Evolutionary conservation across 2,797 vertebrate genomes (phyloP), one percentile per base, ranked within the genome.

Genomic region (Gallinago nigripennis): DNA sequence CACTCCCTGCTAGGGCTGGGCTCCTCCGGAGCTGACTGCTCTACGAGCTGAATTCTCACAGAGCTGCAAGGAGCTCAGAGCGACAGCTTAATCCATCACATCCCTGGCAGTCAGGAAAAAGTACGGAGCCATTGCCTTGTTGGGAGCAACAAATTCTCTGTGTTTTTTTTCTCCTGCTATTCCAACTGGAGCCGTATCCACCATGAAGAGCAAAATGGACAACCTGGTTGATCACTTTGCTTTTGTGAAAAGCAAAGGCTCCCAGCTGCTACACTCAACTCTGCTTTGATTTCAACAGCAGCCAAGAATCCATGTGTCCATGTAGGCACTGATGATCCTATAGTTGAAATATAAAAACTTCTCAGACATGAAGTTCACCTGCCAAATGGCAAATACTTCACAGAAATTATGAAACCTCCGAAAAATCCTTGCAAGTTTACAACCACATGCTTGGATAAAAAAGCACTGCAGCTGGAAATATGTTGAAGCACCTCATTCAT

Each of bases 231-330:
- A 71, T 46, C 16, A 27, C 30, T 63, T 37, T 28, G 5, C 54
- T 79, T 85, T 35, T 73, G n/a, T 77, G 61, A 83, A 88, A 88
- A 43, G 18, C 48, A 88, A 81, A 90, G 21, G 11, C 28, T 86
- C 80, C 30, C 51, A 70, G 51, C 35, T 93, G 51, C 35, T 90
- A 72, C 35, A 33, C 23, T 82, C 13, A 54, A 20, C 12, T 53
- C 11, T 57, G 45, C 45, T 61, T 63, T 23, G 12, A 61, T 84
- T 92, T 65, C 54, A 86, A 16, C 7, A 63, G 27, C n/a, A 69
- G 15, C 13, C 30, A 61, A 31, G 41, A 84, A 82, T 31, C 37
- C 13, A 0, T 18, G 31, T 25, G 17, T 39, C 78, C 20, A 5
- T 7, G 15, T 3, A 83, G 45, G n/a, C 43, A 48, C 23, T 41